Evolutionary conservation across 92 coral and sea anemone genomes (phyloP).

Genomic region (Porites divaricata): DNA sequence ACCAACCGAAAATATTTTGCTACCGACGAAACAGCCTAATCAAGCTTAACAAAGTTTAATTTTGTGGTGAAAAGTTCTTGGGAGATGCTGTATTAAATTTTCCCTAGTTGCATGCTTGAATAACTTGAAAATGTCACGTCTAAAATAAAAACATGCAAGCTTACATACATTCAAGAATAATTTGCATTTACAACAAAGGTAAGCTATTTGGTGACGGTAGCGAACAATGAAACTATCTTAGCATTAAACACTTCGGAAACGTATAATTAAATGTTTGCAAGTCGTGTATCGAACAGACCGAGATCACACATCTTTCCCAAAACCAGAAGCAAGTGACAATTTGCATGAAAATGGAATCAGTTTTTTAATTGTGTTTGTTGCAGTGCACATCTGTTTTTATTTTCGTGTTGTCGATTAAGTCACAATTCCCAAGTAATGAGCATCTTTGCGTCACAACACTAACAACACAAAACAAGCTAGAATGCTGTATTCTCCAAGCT

Average conservation of each 20-base stretch:
- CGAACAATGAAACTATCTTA: conserved; percentile 1
- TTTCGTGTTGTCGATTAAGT: conserved; percentile 12
- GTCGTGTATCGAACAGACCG: neutral
- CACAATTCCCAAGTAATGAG: conserved; percentile 11
- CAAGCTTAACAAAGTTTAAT: neutral
- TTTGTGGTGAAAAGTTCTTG: neutral
- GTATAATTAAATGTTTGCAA: conserved; percentile 13
- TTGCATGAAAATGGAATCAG: neutral
- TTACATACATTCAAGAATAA: conserved; percentile 24
- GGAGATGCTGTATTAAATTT: neutral
- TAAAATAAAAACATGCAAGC: neutral
- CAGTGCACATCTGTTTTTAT: conserved; percentile 1
- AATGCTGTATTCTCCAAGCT: neutral
- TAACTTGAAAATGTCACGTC: conserved; percentile 22
- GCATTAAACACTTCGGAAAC: conserved; percentile 21
- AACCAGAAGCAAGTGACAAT: neutral
- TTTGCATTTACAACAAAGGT: conserved; percentile 43
- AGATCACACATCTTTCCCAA: neutral
- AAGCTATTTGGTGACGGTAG: neutral
- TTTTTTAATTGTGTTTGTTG: neutral
- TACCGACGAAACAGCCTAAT: neutral
- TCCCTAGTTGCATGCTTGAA: conserved; percentile 6
- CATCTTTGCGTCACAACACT: conserved; percentile 23
- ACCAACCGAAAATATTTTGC: neutral
- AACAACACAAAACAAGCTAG: conserved; percentile 9